A percentile compares a stretch with the other conserved stretches of the same genome.
These are phyloP conservation scores for Agrochola circellaris DNA, from an alignment of 2,888 invertebrate genomes.

Conservation along the genomic window DNA sequence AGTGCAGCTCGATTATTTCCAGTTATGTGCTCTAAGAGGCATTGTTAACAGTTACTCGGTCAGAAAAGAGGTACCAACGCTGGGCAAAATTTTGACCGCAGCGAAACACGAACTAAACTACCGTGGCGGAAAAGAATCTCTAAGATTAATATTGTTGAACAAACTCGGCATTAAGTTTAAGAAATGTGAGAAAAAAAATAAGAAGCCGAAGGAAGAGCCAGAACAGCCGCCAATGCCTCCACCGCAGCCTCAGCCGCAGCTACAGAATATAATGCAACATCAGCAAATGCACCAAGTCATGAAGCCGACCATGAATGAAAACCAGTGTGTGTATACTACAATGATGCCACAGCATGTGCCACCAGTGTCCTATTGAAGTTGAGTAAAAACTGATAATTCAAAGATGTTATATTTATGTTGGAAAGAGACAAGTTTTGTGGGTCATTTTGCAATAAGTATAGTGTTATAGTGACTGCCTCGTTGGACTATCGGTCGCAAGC, in stretches of 20 bases:
- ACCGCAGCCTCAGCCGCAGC: slow-evolving; percentile 57
- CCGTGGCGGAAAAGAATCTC: slow-evolving; percentile 85
- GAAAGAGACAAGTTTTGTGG: slow-evolving; percentile 1
- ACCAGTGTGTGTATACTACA: slow-evolving; percentile 84
- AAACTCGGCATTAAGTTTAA: slow-evolving; percentile 88
- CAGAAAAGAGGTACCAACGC: slow-evolving; percentile 86
- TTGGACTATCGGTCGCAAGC: no score
- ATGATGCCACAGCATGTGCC: slow-evolving; percentile 87
- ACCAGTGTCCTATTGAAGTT: slow-evolving; percentile 80
- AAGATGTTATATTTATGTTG: slow-evolving; percentile 24
- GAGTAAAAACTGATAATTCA: slow-evolving; percentile 4
- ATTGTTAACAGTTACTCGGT: slow-evolving; percentile 86
- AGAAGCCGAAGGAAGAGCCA: slow-evolving; percentile 81
- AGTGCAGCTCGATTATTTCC: slow-evolving; percentile 87
- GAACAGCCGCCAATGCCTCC: slow-evolving; percentile 65
- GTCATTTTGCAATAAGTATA: slow-evolving; percentile 12
- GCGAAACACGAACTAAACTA: slow-evolving; percentile 86
- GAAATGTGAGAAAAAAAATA: slow-evolving; percentile 88
- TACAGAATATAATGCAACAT: slow-evolving; percentile 68
- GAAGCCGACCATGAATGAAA: slow-evolving; percentile 79
- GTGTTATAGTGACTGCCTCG: no score
- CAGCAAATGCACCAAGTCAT: slow-evolving; percentile 76
- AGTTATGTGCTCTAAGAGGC: slow-evolving; percentile 84
- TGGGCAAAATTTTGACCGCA: slow-evolving; percentile 85
- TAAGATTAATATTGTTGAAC: slow-evolving; percentile 85